Evolutionary conservation across 2,113 vertebrate genomes (phyloP), one percentile per base, ranked within the genome.

Genomic region (Salvator merianae): DNA sequence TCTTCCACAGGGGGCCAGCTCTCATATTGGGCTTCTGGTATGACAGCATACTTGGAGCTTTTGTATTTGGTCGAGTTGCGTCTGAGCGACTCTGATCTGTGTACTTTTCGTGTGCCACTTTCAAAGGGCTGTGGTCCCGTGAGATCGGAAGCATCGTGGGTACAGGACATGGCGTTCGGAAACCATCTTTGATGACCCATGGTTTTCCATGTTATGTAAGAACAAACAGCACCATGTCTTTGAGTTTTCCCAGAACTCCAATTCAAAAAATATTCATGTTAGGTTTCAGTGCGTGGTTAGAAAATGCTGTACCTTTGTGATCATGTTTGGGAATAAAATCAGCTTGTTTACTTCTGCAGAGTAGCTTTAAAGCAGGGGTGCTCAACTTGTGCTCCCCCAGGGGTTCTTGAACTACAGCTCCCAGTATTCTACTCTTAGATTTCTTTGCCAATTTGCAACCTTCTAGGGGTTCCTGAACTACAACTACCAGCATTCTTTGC

Each of bases 1-100:
- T 84, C 4, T 77, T 68, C 88, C 14, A 2, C 28, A 5, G 1
- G 74, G 79, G 62, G 68, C 4, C 30, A 68, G 47, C 16, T 77
- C 40, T 89, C 81, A n/a, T 34, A 84, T 47, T 55, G 82, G 80
- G 50, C 85, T 80, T 73, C 34, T 0, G 0, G 30, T 63, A 18
- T 76, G 82, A 65, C 77, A 53, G 72, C 66, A 18, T 0, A 18
- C 72, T 79, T 68, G 68, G 32, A 4, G 13, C 43, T n/a, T 36
- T 62, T 73, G 6, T 7, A 2, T 65, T 82, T 62, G 36, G 18
- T 4, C 1, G 6, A 34, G 66, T 10, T 10, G 47, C 65, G 75
- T 18, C 16, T 69, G 32, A 1, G 83, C 63, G 65, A 70, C 1
- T 0, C 32, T 26, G 0, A 72, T 59, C 16, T 3, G 74, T 20